Base-by-base conservation (phyloP, 2,888 invertebrate genomes). In the Pachycephus smyrnensis region DNA sequence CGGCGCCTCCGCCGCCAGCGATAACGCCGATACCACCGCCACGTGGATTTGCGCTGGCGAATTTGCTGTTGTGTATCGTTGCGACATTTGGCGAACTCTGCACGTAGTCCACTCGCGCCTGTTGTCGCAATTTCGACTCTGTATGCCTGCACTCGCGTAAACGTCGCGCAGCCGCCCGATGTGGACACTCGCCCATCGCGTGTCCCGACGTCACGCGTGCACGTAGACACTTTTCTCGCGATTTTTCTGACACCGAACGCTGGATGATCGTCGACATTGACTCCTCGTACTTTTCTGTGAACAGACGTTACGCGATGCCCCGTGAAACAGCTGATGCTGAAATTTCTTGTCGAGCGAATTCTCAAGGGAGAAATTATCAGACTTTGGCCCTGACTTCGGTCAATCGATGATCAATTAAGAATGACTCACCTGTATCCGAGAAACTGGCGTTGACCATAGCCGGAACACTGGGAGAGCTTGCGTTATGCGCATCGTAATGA, bases 21-120 rank as follows among this genome's bases (percentile, higher is more conserved):
- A 80, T 81, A 23, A 79, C 80, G 23, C 81, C 80, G 3, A 85
- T 86, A 30, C 85, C 85, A 1, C 85, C 88, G 12, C 93, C 93
- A 12, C 91, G 91, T 71, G 93, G 91, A 37, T 88, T 88, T 83
- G 92, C 93, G n/a, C 92, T 92, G 0, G 92, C 92, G 79, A 93
- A 93, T 84, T 93, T 94, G 73, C 93, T 92, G 75, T 93, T 91
- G 84, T 91, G 89, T 84, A 92, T 89, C 76, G 92, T 92, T n/a
- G 93, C 93, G 71, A 94, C 94, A 87, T 94, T 94, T 15, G 94
- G 94, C 4, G 94, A 94, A 85, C 94, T 94, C 84, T 94, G 94
- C 82, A 93, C 94, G 87, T 94, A 94, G 81, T 93, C 92, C 74
- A 91, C 80, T 3, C 90, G 88, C 4, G 89, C 89, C 76, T 90